Conservation (phyloP, 2,113 vertebrate genomes). For the Pseudorasbora parva region DNA sequence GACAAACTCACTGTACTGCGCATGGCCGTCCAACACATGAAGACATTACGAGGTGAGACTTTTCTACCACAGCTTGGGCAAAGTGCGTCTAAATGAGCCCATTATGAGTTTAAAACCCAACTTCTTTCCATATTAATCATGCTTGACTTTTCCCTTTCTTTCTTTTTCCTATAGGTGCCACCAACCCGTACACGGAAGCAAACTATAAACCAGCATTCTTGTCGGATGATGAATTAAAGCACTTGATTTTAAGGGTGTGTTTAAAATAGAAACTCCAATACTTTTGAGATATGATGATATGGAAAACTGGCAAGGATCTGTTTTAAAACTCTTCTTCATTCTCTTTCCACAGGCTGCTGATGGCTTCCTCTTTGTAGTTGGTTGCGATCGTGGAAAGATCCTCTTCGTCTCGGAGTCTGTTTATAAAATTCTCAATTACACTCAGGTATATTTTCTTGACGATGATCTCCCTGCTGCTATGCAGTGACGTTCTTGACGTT, state of each 20-base stretch:
- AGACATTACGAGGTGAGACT: slow-evolving; percentile 91
- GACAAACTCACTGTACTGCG: slow-evolving; percentile 97
- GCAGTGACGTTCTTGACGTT: not conserved
- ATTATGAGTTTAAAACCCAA: not conserved
- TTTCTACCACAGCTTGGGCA: not conserved
- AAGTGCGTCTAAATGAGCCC: not conserved
- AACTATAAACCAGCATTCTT: slow-evolving; percentile 99
- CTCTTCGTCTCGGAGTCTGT: slow-evolving; percentile 98
- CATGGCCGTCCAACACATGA: slow-evolving; percentile 99
- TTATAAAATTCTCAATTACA: slow-evolving; percentile 99
- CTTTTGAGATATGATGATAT: not conserved
- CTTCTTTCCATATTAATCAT: slow-evolving; percentile 11
- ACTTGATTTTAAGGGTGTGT: slow-evolving; percentile 96
- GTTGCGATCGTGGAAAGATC: slow-evolving; percentile 98
- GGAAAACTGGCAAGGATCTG: not conserved
- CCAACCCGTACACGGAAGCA: slow-evolving; percentile 96
- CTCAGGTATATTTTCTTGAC: slow-evolving; percentile 82
- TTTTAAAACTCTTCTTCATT: not conserved
- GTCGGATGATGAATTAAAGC: slow-evolving; percentile 96
- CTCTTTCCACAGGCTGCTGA: slow-evolving; percentile 86
- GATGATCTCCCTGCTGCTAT: not conserved
- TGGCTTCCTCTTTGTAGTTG: slow-evolving; percentile 98
- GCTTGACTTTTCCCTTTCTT: not conserved
- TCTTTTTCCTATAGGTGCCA: slow-evolving; percentile 81
- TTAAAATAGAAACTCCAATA: not conserved